Evolutionary conservation across 2,797 vertebrate genomes (phyloP), one percentile per base, ranked within the genome.

Genomic region (Chlorospingus semifuscus): DNA sequence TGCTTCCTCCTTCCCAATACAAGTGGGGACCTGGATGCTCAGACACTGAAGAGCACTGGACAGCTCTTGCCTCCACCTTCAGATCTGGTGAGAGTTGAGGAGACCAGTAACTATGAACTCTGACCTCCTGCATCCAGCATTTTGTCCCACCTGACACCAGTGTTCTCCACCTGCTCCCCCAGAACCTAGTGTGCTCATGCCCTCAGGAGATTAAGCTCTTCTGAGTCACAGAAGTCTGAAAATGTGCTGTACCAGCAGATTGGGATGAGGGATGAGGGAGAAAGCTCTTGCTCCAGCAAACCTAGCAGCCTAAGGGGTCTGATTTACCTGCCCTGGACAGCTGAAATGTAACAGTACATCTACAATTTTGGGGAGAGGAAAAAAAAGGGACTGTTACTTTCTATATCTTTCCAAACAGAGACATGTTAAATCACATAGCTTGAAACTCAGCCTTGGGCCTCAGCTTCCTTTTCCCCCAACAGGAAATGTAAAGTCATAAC

Each of bases 161-260:
- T 0, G 0, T 23, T 77, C 30, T 30, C 20, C 17, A 50, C 8
- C 2, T 69, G 22, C 47, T 83, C 36, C 24, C 63, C 37, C 80
- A 70, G 69, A 75, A 2, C 17, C 29, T 42, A 26, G 2, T 41
- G 49, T 2, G 7, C 11, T 72, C 5, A 2, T 77, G 24, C 19
- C 29, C 8, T 42, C 36, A 30, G 26, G 15, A 50, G 8, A 44
- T 21, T 7, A 91, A 74, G 29, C 2, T 66, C 8, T 60, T 83
- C 15, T 39, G 60, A 37, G 36, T 29, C 15, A 81, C 15, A 17
- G 26, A 47, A 64, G 20, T 41, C 29, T 39, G 36, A 76, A 77
- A 61, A 4, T 27, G 11, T 61, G 15, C 32, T 83, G 41, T 56
- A 44, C 27, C 29, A 56, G 11, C 18, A 72, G 46, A 60, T 1